Percentiles rank a stretch among this genome's conserved stretches.
phyloP scores from a whole-genome alignment of 2,888 invertebrate species.

The Rhagium mordax region DNA sequence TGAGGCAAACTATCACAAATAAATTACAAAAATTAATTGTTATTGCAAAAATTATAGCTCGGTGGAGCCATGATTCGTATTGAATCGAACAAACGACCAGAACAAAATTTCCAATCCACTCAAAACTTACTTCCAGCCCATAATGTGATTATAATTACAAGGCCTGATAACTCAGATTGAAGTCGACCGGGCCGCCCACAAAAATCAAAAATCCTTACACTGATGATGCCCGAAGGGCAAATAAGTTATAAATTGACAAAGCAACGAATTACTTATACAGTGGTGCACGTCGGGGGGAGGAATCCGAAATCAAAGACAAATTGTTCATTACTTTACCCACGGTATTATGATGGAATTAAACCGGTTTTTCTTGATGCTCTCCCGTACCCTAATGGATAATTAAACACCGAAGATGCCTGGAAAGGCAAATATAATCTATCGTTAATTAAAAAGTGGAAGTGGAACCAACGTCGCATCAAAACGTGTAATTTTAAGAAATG shows the following conservation, averaged over 20 bases:
- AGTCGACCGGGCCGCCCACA: slow-evolving; percentile 66
- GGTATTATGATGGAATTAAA: neutral
- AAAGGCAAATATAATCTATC: neutral
- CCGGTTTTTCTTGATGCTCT: neutral
- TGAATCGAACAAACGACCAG: neutral
- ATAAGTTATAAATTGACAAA: slow-evolving; percentile 67
- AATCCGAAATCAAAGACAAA: neutral
- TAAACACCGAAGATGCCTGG: neutral
- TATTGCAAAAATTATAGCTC: too few relatives aligned
- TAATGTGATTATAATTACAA: slow-evolving; percentile 70
- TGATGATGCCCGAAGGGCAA: slow-evolving; percentile 67
- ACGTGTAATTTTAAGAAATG: too few relatives aligned
- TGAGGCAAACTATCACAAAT: too few relatives aligned
- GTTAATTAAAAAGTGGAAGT: neutral
- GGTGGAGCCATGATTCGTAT: too few relatives aligned
- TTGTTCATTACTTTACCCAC: neutral
- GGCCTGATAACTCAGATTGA: slow-evolving; percentile 66
- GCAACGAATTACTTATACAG: slow-evolving; percentile 54
- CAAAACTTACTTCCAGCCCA: slow-evolving; percentile 53
- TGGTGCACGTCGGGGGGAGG: slow-evolving; percentile 18
- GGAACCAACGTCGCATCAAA: neutral
- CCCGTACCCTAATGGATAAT: neutral
- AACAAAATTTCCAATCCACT: slow-evolving; percentile 15
- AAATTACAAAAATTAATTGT: too few relatives aligned
- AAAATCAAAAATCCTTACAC: slow-evolving; percentile 68